A percentile compares a stretch with the other conserved stretches of the same genome.
Conservation (phyloP, 2,888 invertebrate genomes). For the Agriotes lineatus region DNA sequence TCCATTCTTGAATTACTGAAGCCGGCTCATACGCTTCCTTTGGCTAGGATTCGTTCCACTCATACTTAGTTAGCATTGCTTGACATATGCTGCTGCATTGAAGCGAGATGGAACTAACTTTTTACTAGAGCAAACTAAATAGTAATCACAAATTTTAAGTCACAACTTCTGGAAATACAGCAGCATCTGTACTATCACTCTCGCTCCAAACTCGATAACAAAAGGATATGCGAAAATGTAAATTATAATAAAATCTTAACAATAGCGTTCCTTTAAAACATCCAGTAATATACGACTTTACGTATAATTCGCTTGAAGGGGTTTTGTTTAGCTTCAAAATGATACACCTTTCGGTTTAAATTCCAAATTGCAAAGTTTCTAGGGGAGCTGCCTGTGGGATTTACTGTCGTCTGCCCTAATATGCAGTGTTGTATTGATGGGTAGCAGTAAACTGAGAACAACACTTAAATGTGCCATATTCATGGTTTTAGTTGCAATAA, state of each 20-base stretch:
- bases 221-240: constrained; percentile 25
- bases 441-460: too few relatives aligned
- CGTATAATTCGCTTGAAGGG: constrained; percentile 3
- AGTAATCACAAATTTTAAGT: too few relatives aligned
- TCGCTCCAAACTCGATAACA: not conserved
- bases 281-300: not conserved
- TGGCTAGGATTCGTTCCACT: not conserved
- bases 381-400: too few relatives aligned
- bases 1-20: too few relatives aligned
- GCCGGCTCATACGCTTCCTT: not conserved
- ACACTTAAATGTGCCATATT: too few relatives aligned
- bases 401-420: too few relatives aligned
- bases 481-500: too few relatives aligned
- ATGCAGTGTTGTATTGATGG: too few relatives aligned
- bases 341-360: not conserved
- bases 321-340: not conserved
- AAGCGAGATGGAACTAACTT: too few relatives aligned
- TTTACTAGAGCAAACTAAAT: too few relatives aligned
- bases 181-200: not conserved
- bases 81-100: not conserved
- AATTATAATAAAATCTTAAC: not conserved
- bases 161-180: not conserved
- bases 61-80: not conserved
- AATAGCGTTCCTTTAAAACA: constrained; percentile 13
- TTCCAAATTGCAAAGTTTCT: too few relatives aligned